Base-by-base conservation (phyloP, 2,797 vertebrate species). In the Parauchenoglanis ngamensis region DNA sequence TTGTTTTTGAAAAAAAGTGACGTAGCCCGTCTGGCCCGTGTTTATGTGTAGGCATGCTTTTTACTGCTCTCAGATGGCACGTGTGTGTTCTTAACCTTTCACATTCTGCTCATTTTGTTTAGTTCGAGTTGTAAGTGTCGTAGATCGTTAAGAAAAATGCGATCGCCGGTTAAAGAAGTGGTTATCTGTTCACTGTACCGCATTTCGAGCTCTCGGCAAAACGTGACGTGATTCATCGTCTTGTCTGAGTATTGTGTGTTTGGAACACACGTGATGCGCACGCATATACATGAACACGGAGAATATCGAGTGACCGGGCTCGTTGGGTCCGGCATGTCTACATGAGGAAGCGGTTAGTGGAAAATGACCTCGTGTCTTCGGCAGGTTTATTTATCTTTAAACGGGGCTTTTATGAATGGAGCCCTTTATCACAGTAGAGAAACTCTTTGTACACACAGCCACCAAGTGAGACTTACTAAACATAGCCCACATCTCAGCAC, bases 361-460 rank as follows among this genome's bases (percentile, higher is more conserved):
- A 90, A 87, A 89, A 85, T 82, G 84, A 85, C 85, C 89, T 88
- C 86, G 86, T 89, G 90, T 89, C 80, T 89, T 72, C 77, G 40
- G 35, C 79, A 63, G 63, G 85, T 87, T 87, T 88, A 59, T 87
- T 90, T 90, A 82, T 86, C 61, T 88, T 87, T 52, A 75, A 88
- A 80, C 56, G 7, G 15, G 21, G 35, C 61, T 87, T 88, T 82
- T 84, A 84, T 91, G 89, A 91, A 90, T 91, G 73, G 88, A 84
- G 68, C 52, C 67, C 86, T 90, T 91, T 91, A 90, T 90, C 61
- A 88, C 85, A 76, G 85, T 70, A 19, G 57, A 87, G 70, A 44
- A 86, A 52, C 40, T 3, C 75, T 77, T 21, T 86, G 59, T 85
- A 76, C 63, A 57, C 77, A 35, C 56, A 89, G 77, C 61, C 75